Conservation (phyloP, 2,113 vertebrate genomes). For the Psephotus haematonotus region DNA sequence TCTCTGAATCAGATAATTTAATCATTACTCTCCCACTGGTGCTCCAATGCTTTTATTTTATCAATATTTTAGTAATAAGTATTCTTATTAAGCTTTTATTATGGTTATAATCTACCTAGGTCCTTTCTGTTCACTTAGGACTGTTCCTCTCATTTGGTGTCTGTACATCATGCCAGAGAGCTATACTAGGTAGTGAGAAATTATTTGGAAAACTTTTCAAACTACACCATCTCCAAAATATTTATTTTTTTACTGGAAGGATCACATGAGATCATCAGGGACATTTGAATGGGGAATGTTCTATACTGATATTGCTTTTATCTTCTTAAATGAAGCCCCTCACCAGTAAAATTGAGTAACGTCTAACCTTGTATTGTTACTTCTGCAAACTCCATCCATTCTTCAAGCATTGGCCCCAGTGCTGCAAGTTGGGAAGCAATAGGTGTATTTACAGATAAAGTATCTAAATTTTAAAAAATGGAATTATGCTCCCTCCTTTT, state of each 20-base stretch:
- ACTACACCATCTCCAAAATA: neutral
- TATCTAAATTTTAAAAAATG: neutral
- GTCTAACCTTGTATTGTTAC: neutral
- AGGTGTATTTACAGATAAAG: neutral
- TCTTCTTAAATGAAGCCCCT: neutral
- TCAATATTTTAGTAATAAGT: neutral
- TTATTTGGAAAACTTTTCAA: neutral
- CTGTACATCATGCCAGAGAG: neutral
- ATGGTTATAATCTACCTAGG: neutral
- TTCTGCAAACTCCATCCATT: neutral
- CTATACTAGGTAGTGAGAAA: neutral
- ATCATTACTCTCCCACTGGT: slow-evolving; percentile 31
- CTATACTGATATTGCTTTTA: neutral
- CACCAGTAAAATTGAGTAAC: neutral
- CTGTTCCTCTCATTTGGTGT: neutral
- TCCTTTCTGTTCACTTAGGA: neutral
- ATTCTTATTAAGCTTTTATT: neutral
- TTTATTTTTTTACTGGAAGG: neutral
- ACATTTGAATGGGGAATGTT: neutral
- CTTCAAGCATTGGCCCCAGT: neutral
- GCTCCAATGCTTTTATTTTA: neutral
- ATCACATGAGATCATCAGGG: neutral
- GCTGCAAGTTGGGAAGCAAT: neutral
- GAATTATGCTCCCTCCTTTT: neutral
- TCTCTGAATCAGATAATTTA: slow-evolving; percentile 40